A percentile compares a stretch with the other conserved stretches of the same genome.
Conservation (phyloP, 2,888 invertebrate genomes). For the Cryptops parisi region DNA sequence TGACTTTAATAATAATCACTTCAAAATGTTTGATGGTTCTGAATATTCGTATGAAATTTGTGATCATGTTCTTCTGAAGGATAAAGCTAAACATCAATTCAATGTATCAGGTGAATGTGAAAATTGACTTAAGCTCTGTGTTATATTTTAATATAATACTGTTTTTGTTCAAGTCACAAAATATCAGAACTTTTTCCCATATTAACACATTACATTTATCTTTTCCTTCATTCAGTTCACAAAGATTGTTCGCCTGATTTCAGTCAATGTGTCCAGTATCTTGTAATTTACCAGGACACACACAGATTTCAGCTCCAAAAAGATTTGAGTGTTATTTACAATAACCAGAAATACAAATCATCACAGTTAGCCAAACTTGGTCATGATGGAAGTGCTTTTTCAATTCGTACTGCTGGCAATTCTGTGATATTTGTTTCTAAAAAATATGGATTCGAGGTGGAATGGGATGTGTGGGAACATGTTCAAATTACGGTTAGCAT, state of each 20-base stretch:
- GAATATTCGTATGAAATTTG: slow-evolving; percentile 68
- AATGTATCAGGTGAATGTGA: slow-evolving; percentile 38
- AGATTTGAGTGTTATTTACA: slow-evolving; percentile 49
- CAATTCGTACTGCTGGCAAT: slow-evolving; percentile 51
- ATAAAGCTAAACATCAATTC: slow-evolving; percentile 52
- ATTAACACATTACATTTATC: too few relatives aligned
- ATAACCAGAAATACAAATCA: slow-evolving; percentile 37
- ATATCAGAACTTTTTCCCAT: too few relatives aligned
- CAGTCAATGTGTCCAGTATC: slow-evolving; percentile 43
- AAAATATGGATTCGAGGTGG: slow-evolving; percentile 55
- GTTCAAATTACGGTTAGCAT: slow-evolving; percentile 51
- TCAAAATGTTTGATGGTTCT: slow-evolving; percentile 62
- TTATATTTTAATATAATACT: background rate
- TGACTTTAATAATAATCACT: too few relatives aligned
- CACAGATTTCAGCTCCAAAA: slow-evolving; percentile 45
- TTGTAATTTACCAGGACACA: slow-evolving; percentile 47
- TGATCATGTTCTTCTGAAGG: slow-evolving; percentile 59
- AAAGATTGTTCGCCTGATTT: slow-evolving; percentile 43
- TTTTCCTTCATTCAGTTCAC: slow-evolving; percentile 38
- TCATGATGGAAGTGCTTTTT: slow-evolving; percentile 22
- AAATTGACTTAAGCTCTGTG: background rate
- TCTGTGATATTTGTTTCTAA: slow-evolving; percentile 52
- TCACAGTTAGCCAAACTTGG: slow-evolving; percentile 25
- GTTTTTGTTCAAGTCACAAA: background rate
- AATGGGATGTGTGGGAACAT: slow-evolving; percentile 49